Base-by-base conservation (phyloP, 2,888 invertebrate genomes). In the Hypomecis punctinalis region DNA sequence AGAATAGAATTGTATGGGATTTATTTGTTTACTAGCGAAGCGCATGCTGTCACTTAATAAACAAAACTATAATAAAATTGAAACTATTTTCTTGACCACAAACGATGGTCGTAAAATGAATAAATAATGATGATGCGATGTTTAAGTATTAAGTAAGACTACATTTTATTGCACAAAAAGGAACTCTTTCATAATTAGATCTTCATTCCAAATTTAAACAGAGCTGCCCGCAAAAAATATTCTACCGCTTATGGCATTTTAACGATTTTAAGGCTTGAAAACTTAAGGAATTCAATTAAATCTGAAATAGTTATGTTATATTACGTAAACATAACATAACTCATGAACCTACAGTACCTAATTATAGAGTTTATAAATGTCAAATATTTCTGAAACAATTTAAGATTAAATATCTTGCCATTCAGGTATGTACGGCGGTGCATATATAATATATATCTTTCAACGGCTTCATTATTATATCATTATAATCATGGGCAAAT, bases 141-240 rank as follows among this genome's bases (percentile, higher is more conserved):
- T 1, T 23, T 23, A 23, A 3, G 23, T 23, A n/a, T n/a, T n/a
- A n/a, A n/a, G n/a, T n/a, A n/a, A n/a, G n/a, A n/a, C n/a, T n/a
- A n/a, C 11, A 33, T n/a, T 48, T 48, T 51, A 51, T 11, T 51
- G 9, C 51, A 51, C 51, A 51, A n/a, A n/a, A n/a, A n/a, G n/a
- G n/a, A n/a, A n/a, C n/a, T n/a, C n/a, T n/a, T n/a, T n/a, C n/a
- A n/a, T n/a, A n/a, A n/a, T n/a, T n/a, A n/a, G n/a, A n/a, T n/a
- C n/a, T n/a, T n/a, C n/a, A n/a, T n/a, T n/a, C n/a, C n/a, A n/a
- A n/a, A 37, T 9, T 51, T 37, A 11, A 49, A 39, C 13, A 39
- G 9, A 39, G 13, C 13, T 51, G 9, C 13, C 11, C 9, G 39
- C 37, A 39, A 51, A 51, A 47, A 51, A 13, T 13, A 7, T 7